These are phyloP conservation scores for Yponomeuta sedellus DNA, from an alignment of 2,888 invertebrate species.

Conservation along the genomic window DNA sequence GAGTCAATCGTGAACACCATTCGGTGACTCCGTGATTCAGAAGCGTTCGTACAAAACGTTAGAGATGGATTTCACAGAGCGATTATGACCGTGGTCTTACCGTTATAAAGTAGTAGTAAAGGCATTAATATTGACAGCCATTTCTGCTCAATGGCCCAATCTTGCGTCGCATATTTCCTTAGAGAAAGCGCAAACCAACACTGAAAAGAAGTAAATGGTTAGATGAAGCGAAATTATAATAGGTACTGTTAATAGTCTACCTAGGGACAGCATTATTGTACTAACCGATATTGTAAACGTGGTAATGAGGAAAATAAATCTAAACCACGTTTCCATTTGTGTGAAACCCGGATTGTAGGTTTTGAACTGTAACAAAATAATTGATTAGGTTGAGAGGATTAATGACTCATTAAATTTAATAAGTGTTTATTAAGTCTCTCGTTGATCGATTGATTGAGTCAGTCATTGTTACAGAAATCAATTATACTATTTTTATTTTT, in stretches of 20 bases:
- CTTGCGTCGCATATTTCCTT: slow-evolving; percentile 89
- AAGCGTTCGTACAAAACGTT: not conserved
- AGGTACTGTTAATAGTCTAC: no score
- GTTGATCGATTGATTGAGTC: no score
- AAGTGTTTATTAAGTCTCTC: no score
- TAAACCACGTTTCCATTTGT: slow-evolving; percentile 97
- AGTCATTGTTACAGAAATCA: no score
- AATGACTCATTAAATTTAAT: no score
- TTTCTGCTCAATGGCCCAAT: slow-evolving; percentile 98
- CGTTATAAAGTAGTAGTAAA: slow-evolving; percentile 91
- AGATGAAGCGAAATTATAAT: not conserved
- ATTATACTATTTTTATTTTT: no score
- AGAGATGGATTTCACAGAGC: not conserved
- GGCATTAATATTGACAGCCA: slow-evolving; percentile 95
- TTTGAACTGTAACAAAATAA: slow-evolving; percentile 85
- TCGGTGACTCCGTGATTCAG: no score
- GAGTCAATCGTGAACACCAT: no score
- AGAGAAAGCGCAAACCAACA: slow-evolving; percentile 95
- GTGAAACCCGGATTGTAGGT: slow-evolving; percentile 97
- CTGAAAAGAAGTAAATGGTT: slow-evolving; percentile 71
- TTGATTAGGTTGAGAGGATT: not conserved
- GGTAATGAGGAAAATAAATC: slow-evolving; percentile 92
- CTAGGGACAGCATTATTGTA: slow-evolving; percentile 25
- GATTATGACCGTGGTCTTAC: slow-evolving; percentile 70
- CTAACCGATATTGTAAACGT: slow-evolving; percentile 93